Evolutionary conservation across 2,888 invertebrate genomes (phyloP).

Genomic region (Periphyllus acericola): DNA sequence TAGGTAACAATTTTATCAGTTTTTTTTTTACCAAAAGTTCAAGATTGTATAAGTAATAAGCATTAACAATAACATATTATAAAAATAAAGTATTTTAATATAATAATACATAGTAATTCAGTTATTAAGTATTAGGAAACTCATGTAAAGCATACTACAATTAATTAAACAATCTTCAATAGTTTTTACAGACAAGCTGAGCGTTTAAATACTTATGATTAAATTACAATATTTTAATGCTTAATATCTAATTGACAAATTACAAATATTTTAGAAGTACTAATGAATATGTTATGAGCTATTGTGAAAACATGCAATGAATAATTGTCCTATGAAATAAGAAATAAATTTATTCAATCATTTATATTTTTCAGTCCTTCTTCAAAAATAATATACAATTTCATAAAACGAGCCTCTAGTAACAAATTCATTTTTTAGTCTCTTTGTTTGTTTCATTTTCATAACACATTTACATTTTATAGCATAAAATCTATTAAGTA

Average conservation of each 20-base stretch:
- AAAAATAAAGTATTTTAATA: constrained; percentile 52
- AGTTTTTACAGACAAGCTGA: background rate
- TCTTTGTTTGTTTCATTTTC: too few species aligned
- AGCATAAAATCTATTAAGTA: too few species aligned
- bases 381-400: constrained; percentile 17
- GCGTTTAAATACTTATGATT: background rate
- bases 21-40: background rate
- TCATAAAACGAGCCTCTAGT: background rate
- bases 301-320: background rate
- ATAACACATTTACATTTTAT: too few species aligned
- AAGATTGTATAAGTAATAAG: too few species aligned
- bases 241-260: background rate
- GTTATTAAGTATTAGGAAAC: background rate
- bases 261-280: background rate
- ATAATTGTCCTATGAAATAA: background rate
- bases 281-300: constrained; percentile 8
- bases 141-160: background rate
- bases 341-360: background rate
- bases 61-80: constrained; percentile 25
- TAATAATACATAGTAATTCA: background rate
- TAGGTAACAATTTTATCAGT: background rate
- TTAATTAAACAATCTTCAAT: background rate
- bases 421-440: too few species aligned
- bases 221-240: constrained; percentile 6
- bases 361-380: constrained; percentile 39